Evolutionary conservation across 2,888 invertebrate genomes (phyloP).

Genomic region (Drosophila nr. perissopoda): DNA sequence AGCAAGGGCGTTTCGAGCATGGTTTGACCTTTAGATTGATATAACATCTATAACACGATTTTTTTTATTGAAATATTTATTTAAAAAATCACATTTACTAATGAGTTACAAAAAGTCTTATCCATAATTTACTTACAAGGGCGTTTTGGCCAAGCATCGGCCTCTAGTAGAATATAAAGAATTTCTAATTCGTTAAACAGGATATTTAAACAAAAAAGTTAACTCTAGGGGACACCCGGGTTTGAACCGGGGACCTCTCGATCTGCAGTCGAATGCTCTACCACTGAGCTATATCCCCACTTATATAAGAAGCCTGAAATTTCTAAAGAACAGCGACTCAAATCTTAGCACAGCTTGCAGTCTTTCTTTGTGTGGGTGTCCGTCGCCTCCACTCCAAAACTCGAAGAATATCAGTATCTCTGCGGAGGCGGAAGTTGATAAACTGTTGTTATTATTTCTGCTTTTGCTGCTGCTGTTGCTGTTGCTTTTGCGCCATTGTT

Average conservation of each 20-base stretch:
- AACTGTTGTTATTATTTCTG: constrained; percentile 20
- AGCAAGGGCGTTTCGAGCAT: not conserved
- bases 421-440: constrained; percentile 63
- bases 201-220: constrained; percentile 28
- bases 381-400: not conserved
- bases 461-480: constrained; percentile 12
- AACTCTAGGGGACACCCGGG: constrained; percentile 72
- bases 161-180: not conserved
- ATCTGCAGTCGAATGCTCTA: constrained; percentile 82
- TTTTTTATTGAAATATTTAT: not conserved
- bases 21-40: not conserved
- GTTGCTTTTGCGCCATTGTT: constrained; percentile 28
- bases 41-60: not conserved
- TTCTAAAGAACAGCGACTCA: constrained; percentile 43
- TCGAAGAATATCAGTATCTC: constrained; percentile 3
- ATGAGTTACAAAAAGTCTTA: not conserved
- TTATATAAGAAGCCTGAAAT: constrained; percentile 47
- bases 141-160: not conserved
- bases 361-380: constrained; percentile 29
- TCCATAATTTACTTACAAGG: not conserved
- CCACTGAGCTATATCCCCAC: constrained; percentile 78
- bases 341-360: constrained; percentile 1
- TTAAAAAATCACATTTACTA: not conserved
- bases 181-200: not conserved
- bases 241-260: constrained; percentile 81